Evolutionary conservation across 2,113 vertebrate species (phyloP).

Genomic region (Tor tambroides): DNA sequence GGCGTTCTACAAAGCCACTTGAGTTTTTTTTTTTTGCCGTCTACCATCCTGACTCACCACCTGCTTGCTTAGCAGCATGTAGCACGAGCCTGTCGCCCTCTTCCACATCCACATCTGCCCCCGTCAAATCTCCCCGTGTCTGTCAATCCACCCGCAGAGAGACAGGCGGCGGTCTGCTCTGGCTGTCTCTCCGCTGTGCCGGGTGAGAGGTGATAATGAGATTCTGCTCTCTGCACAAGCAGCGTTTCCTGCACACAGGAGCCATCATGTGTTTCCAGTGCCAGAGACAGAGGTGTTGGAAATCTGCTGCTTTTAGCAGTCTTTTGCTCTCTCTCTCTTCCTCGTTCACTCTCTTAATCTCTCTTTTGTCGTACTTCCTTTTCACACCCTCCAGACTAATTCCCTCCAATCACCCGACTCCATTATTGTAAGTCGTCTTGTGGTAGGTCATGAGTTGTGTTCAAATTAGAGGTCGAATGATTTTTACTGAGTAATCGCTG

Average conservation of each 20-base stretch:
- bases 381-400: slow-evolving; percentile 31
- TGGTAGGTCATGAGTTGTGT: not conserved
- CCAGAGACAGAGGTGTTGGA: slow-evolving; percentile 56
- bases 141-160: slow-evolving; percentile 61
- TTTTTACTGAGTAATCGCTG: not conserved
- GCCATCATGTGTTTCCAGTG: slow-evolving; percentile 56
- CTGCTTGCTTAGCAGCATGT: slow-evolving; percentile 46
- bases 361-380: slow-evolving; percentile 29
- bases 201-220: slow-evolving; percentile 63
- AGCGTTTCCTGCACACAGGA: slow-evolving; percentile 57
- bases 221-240: slow-evolving; percentile 58
- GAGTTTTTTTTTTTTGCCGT: slow-evolving; percentile 8
- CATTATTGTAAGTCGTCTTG: not conserved
- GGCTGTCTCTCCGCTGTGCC: slow-evolving; percentile 51
- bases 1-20: not conserved
- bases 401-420: not conserved
- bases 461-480: not conserved
- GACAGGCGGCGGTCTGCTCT: slow-evolving; percentile 59
- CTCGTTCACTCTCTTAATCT: slow-evolving; percentile 17
- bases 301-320: slow-evolving; percentile 54
- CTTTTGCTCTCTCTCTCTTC: slow-evolving; percentile 45
- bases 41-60: slow-evolving; percentile 36
- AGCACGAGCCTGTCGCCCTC: slow-evolving; percentile 39
- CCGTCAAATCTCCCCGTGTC: slow-evolving; percentile 48
- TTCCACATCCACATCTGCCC: slow-evolving; percentile 56